These are phyloP conservation scores for Acleris holmiana DNA, from an alignment of 2,888 invertebrate species.

Conservation along the genomic window DNA sequence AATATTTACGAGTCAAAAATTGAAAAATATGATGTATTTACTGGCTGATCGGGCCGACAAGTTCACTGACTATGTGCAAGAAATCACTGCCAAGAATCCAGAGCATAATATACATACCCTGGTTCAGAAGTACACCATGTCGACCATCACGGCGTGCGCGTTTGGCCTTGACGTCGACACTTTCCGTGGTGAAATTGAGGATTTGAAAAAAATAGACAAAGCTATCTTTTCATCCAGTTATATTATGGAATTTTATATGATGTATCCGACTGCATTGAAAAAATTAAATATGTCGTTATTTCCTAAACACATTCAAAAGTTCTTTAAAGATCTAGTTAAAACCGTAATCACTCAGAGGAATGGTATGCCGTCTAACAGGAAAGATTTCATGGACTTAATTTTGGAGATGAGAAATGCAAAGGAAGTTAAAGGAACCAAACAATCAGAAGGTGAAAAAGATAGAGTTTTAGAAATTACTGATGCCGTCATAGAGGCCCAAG, in stretches of 20 bases:
- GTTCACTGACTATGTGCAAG: conserved; percentile 48
- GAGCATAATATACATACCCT: conserved; percentile 15
- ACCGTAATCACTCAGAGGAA: conserved; percentile 31
- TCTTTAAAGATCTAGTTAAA: conserved; percentile 37
- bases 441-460: conserved; percentile 18
- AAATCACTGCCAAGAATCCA: conserved; percentile 35
- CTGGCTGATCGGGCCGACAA: conserved; percentile 52
- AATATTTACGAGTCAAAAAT: conserved; percentile 61
- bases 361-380: conserved; percentile 19
- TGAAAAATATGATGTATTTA: conserved; percentile 62
- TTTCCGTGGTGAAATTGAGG: background rate
- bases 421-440: conserved; percentile 4
- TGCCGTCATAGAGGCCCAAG: conserved; percentile 63
- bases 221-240: conserved; percentile 33
- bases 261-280: conserved; percentile 32
- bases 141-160: conserved; percentile 22
- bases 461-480: conserved; percentile 52
- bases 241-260: conserved; percentile 46
- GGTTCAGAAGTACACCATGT: conserved; percentile 18
- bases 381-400: conserved; percentile 41
- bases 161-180: conserved; percentile 28
- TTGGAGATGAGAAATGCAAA: conserved; percentile 36
- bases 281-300: conserved; percentile 10
- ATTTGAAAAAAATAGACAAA: conserved; percentile 50
- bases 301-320: conserved; percentile 25